Evolutionary conservation across 2,888 invertebrate species (phyloP), one percentile per base, ranked within the genome.

Genomic region (Rutpela maculata): DNA sequence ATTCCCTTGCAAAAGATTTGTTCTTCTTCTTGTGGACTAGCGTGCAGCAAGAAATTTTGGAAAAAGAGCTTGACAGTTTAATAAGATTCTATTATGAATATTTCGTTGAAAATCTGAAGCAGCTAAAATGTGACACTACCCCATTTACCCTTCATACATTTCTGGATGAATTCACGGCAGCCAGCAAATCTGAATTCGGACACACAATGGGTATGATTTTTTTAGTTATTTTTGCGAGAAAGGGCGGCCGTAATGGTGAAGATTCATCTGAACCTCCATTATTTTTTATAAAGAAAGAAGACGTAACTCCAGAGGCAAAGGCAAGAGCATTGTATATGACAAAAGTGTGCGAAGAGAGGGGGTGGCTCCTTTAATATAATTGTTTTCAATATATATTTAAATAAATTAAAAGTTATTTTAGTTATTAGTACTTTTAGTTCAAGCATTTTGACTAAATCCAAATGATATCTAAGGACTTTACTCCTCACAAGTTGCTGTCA

Each of bases 11-110:
- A 0, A 89, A 90, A 38, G 93, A 93, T 82, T 76, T 93, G 0
- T 82, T 91, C 0, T 93, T 93, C 78, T 90, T 92, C 57, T 74
- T 93, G 6, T 89, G 91, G 18, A 88, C 91, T 0, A 92, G 92
- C 79, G 88, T 91, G 0, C 86, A 89, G 17, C 81, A 84, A 0
- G 81, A 86, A 0, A 86, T 91, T 0, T 80, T 90, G 12, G 87
- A 87, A 1, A 75, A 89, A 9, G 86, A 91, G 69, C 86, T 89
- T 43, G 89, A 92, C 4, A 88, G 90, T 22, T 87, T 93, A 7
- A 79, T 92, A 0, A 84, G 89, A 73, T 84, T 90, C 0, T 92
- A 93, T 82, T 90, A 92, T 80, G 86, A 90, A 0, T 87, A 87
- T 0, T 90, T 93, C 57, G 81, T 91, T 0, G 70, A 86, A 0